Conservation (phyloP, 2,113 vertebrate genomes). For the Pelusios castaneus region DNA sequence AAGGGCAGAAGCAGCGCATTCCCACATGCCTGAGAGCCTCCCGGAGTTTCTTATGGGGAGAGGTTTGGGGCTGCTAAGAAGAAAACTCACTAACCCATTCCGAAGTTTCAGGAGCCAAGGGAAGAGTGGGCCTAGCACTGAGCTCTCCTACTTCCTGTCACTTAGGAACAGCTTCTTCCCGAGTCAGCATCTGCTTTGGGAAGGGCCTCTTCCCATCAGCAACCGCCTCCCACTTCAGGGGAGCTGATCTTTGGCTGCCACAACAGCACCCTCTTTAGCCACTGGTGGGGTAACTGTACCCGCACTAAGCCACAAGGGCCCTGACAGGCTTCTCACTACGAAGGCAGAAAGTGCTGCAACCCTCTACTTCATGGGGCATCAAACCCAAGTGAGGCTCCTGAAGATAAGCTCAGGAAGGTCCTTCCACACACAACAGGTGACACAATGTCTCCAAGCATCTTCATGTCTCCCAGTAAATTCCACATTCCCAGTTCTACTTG, state of each 20-base stretch:
- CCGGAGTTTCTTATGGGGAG: background rate
- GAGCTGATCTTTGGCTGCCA: background rate
- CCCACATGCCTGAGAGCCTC: background rate
- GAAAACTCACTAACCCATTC: background rate
- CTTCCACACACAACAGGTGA: background rate
- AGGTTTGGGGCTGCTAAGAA: background rate
- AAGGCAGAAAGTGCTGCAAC: background rate
- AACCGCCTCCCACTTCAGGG: background rate
- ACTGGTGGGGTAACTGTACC: background rate
- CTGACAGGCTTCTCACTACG: background rate
- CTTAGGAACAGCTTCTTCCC: background rate
- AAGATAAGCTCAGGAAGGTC: background rate
- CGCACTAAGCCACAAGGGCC: background rate
- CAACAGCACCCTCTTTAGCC: background rate
- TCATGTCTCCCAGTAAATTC: background rate
- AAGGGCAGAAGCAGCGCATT: background rate
- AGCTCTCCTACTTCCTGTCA: background rate
- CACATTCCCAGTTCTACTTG: background rate
- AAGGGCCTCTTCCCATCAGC: background rate
- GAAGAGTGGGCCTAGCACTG: background rate
- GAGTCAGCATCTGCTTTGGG: background rate
- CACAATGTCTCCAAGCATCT: fast-evolving
- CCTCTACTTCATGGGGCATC: background rate
- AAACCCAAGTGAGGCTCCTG: background rate
- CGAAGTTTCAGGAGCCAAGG: background rate